Evolutionary conservation across 2,797 vertebrate species (phyloP).

Genomic region (Carapus acus): DNA sequence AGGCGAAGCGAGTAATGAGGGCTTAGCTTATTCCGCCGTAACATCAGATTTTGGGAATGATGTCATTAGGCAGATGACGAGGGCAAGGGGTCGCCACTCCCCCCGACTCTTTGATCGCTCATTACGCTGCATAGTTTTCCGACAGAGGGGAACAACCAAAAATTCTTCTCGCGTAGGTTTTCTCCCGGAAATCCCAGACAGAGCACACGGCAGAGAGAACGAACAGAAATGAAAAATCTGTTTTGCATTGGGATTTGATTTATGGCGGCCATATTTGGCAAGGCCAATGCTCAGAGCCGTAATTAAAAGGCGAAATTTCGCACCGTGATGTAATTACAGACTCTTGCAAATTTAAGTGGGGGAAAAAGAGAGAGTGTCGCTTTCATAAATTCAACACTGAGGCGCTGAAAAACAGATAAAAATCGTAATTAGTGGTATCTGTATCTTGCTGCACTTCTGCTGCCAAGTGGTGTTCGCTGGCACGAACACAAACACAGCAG

Average conservation of each 20-base stretch:
- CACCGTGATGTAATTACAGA: constrained; percentile 53
- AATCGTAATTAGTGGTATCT: constrained; percentile 47
- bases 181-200: too few species aligned
- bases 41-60: constrained; percentile 13
- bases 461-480: constrained; percentile 42
- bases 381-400: constrained; percentile 42
- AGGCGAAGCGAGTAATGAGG: constrained; percentile 42
- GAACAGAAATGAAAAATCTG: constrained; percentile 7
- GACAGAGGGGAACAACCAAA: constrained; percentile 11
- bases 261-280: constrained; percentile 30
- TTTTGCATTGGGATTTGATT: constrained; percentile 23
- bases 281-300: constrained; percentile 19
- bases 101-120: constrained; percentile 27
- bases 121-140: constrained; percentile 12
- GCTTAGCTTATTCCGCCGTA: constrained; percentile 35
- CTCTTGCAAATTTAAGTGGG: constrained; percentile 43
- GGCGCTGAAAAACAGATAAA: constrained; percentile 42
- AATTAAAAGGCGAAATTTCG: constrained; percentile 32
- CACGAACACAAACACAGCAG: constrained; percentile 52
- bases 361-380: constrained; percentile 3
- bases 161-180: neutral
- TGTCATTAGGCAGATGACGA: constrained; percentile 17
- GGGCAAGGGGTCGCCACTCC: constrained; percentile 26
- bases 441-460: constrained; percentile 30
- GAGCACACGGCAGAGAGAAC: constrained; percentile 8